phyloP scores from a whole-genome alignment of 2,888 invertebrate species.

The Caenorhabditis imperialis region DNA sequence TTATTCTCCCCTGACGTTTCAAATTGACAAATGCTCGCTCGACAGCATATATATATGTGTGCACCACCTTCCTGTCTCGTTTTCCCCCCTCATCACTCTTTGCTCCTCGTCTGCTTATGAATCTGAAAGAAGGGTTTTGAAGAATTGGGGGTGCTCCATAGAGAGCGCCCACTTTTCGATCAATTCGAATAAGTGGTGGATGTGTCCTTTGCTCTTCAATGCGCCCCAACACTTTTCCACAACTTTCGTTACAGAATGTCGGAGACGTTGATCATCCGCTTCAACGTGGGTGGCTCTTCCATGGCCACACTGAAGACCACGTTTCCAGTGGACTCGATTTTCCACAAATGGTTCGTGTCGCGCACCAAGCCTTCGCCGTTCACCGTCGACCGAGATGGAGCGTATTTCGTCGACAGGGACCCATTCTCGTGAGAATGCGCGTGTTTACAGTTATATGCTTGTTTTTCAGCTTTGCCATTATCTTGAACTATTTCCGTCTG shows the following conservation, averaged over 20 bases:
- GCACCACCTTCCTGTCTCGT: conserved; percentile 21
- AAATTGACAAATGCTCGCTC: conserved; percentile 9
- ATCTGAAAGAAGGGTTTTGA: conserved; percentile 34
- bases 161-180: conserved; percentile 31
- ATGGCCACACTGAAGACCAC: conserved; percentile 60
- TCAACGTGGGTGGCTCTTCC: conserved; percentile 74
- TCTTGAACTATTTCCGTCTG: conserved; percentile 76
- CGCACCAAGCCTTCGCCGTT: conserved; percentile 67
- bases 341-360: conserved; percentile 75
- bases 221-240: not conserved
- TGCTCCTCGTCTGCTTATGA: conserved; percentile 34
- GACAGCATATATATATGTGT: conserved; percentile 12
- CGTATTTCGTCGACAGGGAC: conserved; percentile 76
- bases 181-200: conserved; percentile 54
- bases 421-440: conserved; percentile 64
- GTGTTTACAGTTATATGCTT: conserved; percentile 7
- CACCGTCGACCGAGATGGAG: conserved; percentile 67
- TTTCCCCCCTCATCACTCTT: conserved; percentile 5
- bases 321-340: conserved; percentile 59
- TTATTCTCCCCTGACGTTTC: conserved; percentile 16
- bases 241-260: conserved; percentile 35
- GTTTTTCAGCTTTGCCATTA: conserved; percentile 69
- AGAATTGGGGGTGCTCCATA: conserved; percentile 13
- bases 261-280: conserved; percentile 61
- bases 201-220: not conserved